Evolutionary conservation across 1,140 invertebrate genomes (phyloP), one percentile per base, ranked within the genome.

Genomic region (Scaptomyza graminum): DNA sequence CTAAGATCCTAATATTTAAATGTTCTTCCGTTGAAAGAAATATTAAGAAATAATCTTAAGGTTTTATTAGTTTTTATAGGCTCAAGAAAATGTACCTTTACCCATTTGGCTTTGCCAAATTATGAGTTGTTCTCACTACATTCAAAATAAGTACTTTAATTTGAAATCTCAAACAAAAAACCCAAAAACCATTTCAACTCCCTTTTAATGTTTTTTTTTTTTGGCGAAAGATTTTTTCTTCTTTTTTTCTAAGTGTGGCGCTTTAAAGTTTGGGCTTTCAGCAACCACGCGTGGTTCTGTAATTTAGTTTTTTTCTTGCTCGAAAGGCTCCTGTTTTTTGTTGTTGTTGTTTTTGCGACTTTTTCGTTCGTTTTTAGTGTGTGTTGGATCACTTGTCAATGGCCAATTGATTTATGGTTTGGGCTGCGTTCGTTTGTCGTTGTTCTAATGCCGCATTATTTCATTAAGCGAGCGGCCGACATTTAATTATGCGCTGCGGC

Each of bases 401-500:
- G 65, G 39, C 18, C 74, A 62, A 68, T 76, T 75, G 78, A 78
- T 85, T 82, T 81, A 85, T 87, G 54, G 69, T 61, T 43, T 31
- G 46, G 39, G 39, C 31, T 34, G 34, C n/a, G n/a, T 57, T 47
- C 51, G 59, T 46, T 64, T 60, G 31, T 67, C 34, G 54, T 43
- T 47, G 49, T 51, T 88, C 79, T 88, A 85, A 87, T 87, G 70
- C 70, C 63, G 61, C 62, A 63, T 80, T 63, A 76, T 75, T 87
- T 88, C 78, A 82, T 88, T 87, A 87, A 72, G 74, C 69, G 49
- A 65, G 46, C 75, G 44, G 22, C 62, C 39, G 64, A 66, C 83
- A 82, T 87, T 87, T 88, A 88, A 87, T 87, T 87, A 87, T 87
- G 79, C 60, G 79, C 60, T 37, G 59, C 41, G 28, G 7, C 28